Conservation (phyloP, 2,113 vertebrate species). For the Pardalotus punctatus region DNA sequence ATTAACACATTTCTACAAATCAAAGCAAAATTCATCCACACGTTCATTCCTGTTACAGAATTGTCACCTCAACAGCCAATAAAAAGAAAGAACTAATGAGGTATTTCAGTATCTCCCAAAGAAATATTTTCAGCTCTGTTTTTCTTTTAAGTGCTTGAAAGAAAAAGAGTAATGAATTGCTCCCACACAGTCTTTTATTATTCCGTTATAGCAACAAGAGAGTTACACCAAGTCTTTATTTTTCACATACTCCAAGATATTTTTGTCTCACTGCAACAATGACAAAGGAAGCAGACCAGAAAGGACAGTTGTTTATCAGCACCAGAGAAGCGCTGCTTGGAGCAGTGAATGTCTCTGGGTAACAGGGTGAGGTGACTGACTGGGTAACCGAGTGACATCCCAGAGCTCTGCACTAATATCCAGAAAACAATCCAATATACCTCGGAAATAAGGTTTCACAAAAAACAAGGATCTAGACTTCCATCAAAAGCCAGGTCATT, state of each 20-base stretch:
- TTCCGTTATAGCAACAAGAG: background rate
- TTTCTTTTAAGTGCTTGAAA: slow-evolving; percentile 50
- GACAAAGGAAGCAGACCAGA: slow-evolving; percentile 3
- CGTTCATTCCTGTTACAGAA: slow-evolving; percentile 34
- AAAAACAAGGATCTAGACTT: background rate
- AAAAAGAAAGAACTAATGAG: slow-evolving; percentile 50
- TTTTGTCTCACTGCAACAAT: background rate
- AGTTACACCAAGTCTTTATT: background rate
- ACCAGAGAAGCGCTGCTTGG: background rate
- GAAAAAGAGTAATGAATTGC: slow-evolving; percentile 33
- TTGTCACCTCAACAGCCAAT: slow-evolving; percentile 50
- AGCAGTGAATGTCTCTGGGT: background rate
- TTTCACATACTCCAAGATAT: background rate
- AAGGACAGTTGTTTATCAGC: background rate
- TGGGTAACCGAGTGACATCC: background rate
- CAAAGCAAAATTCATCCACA: slow-evolving; percentile 44
- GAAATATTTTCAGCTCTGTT: slow-evolving; percentile 46
- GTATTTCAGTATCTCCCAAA: slow-evolving; percentile 47
- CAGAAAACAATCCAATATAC: background rate
- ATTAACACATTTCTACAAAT: slow-evolving; percentile 58
- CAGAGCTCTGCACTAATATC: background rate
- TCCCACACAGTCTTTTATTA: background rate
- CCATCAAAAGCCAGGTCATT: background rate
- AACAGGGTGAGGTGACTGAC: background rate
- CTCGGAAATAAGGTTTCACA: background rate